Conservation (phyloP, 30 jellyfish, hydroid and myxozoan genomes). For the Hydractinia symbiolongicarpus region DNA sequence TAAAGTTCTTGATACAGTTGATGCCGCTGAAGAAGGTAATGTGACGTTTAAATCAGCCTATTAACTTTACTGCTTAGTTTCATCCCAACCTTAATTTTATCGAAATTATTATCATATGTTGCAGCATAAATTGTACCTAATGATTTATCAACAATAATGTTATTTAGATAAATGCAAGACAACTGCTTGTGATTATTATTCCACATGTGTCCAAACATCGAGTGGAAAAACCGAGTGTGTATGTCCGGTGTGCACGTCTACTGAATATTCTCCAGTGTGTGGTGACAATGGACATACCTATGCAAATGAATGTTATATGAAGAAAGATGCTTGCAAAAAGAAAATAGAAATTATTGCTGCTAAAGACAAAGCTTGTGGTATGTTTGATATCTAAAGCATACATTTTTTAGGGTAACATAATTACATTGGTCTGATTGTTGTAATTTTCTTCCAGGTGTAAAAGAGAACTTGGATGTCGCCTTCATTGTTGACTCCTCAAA, state of each 20-base stretch:
- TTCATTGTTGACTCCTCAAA: constrained; percentile 38
- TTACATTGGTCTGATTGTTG: not conserved
- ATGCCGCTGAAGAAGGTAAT: too few species aligned
- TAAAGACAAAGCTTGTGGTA: constrained; percentile 21
- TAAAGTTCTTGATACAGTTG: too few species aligned
- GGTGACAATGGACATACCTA: constrained; percentile 63
- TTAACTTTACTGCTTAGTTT: too few species aligned
- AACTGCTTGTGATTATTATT: constrained; percentile 28
- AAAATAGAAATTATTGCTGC: not conserved
- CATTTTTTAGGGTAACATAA: too few species aligned
- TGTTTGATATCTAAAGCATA: not conserved
- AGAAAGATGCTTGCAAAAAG: constrained; percentile 36
- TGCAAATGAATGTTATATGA: constrained; percentile 65
- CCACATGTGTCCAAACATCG: constrained; percentile 42
- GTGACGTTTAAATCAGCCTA: too few species aligned
- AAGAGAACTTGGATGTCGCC: constrained; percentile 12
- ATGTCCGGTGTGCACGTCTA: constrained; percentile 33
- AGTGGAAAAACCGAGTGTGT: constrained; percentile 20
- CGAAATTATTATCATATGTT: too few species aligned
- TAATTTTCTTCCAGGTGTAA: constrained; percentile 41
- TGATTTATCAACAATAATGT: too few species aligned
- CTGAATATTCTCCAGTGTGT: constrained; percentile 47
- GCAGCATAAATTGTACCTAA: too few species aligned
- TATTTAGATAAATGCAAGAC: constrained; percentile 57
- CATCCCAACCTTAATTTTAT: too few species aligned